Percentiles rank a stretch among this genome's conserved stretches.
Evolutionary conservation across 2,888 invertebrate genomes (phyloP).

Genomic region (Lithosia quadra): DNA sequence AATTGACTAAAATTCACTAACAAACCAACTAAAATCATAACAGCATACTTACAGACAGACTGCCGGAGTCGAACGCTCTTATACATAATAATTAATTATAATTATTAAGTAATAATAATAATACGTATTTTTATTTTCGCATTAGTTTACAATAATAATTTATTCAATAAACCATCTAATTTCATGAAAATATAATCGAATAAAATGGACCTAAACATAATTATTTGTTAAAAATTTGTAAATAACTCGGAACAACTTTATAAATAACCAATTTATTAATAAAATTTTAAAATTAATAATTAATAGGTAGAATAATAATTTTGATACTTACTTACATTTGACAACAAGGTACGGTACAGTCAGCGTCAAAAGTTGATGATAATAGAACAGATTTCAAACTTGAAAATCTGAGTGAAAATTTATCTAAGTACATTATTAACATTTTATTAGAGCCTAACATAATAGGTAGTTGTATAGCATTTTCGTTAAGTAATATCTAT

Average conservation of each 20-base stretch:
- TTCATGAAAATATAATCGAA: neutral
- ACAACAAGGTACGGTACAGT: constrained; percentile 8
- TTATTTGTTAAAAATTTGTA: constrained; percentile 12
- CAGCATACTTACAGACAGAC: constrained; percentile 38
- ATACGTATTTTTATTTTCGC: constrained; percentile 48
- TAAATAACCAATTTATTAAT: neutral
- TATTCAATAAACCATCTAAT: neutral
- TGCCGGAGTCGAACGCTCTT: constrained; percentile 22
- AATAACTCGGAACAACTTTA: neutral
- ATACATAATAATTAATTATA: constrained; percentile 13
- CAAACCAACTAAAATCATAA: constrained; percentile 54
- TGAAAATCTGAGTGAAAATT: too few relatives aligned
- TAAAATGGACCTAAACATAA: constrained; percentile 12
- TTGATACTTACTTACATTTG: constrained; percentile 12
- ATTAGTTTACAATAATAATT: constrained; percentile 15
- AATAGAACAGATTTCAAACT: too few relatives aligned
- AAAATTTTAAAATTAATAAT: neutral
- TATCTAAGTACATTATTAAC: too few relatives aligned
- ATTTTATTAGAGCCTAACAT: too few relatives aligned
- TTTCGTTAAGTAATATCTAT: too few relatives aligned
- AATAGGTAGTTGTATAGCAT: too few relatives aligned
- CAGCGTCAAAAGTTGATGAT: too few relatives aligned
- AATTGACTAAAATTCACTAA: constrained; percentile 78
- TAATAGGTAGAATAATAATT: neutral
- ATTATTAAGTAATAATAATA: constrained; percentile 7